phyloP scores from a whole-genome alignment of 2,113 vertebrate genomes.

The Megaceryle maxima region DNA sequence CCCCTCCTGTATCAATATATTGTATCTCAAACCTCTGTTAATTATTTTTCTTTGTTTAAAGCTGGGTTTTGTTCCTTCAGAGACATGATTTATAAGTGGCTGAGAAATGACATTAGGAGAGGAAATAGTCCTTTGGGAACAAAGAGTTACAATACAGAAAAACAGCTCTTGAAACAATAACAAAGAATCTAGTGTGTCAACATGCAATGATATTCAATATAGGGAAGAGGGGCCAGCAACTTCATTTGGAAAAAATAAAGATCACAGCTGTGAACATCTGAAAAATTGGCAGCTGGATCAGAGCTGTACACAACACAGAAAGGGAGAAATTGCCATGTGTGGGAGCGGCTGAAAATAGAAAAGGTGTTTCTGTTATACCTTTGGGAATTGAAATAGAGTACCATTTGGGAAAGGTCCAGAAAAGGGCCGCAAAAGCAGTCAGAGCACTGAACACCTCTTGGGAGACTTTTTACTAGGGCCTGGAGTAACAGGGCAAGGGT shows the following conservation, averaged over 20 bases:
- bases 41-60: background rate
- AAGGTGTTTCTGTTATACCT: slow-evolving; percentile 1
- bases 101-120: slow-evolving; percentile 9
- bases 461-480: background rate
- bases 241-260: background rate
- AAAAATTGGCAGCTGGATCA: background rate
- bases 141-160: background rate
- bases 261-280: slow-evolving; percentile 4
- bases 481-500: background rate
- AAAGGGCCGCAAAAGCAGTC: background rate
- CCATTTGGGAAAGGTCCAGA: background rate
- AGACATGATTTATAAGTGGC: background rate
- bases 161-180: background rate
- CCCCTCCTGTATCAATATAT: background rate
- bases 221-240: background rate
- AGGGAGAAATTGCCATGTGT: background rate
- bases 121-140: slow-evolving; percentile 26
- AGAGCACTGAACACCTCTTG: background rate
- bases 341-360: slow-evolving; percentile 1
- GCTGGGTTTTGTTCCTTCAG: background rate
- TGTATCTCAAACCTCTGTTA: background rate
- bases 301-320: background rate
- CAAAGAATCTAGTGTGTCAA: background rate
- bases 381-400: background rate
- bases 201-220: background rate